Evolutionary conservation across 2,888 invertebrate species (phyloP).

Genomic region (Dexiosoma caninum): DNA sequence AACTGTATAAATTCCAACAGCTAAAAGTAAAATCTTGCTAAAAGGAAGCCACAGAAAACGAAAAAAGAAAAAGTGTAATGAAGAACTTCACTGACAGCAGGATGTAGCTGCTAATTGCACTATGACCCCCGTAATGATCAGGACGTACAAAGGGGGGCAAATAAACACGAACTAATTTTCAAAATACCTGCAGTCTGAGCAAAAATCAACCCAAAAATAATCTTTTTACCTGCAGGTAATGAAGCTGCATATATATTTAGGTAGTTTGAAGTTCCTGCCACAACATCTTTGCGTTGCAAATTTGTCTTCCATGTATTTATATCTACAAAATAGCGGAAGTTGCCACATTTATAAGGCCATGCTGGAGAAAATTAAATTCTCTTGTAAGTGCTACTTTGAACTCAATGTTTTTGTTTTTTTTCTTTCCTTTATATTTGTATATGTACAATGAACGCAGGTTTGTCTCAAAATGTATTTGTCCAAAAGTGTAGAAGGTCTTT

Average conservation of each 20-base stretch:
- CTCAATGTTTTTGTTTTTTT: no score
- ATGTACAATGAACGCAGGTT: no score
- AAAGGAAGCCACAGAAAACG: slow-evolving; percentile 47
- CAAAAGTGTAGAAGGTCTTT: background rate
- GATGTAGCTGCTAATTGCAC: slow-evolving; percentile 60
- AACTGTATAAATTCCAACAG: slow-evolving; percentile 44
- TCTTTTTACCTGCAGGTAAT: slow-evolving; percentile 20
- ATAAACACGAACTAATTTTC: slow-evolving; percentile 51
- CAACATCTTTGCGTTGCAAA: slow-evolving; percentile 50
- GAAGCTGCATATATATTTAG: slow-evolving; percentile 33
- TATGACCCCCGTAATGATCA: slow-evolving; percentile 61
- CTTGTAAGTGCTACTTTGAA: slow-evolving; percentile 32
- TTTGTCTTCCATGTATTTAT: slow-evolving; percentile 31
- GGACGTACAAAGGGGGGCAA: slow-evolving; percentile 48
- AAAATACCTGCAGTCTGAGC: background rate
- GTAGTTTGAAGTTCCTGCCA: slow-evolving; percentile 2
- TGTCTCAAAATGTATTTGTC: slow-evolving; percentile 3
- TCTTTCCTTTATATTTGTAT: background rate
- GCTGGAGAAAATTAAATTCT: slow-evolving; percentile 28
- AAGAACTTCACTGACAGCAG: slow-evolving; percentile 31
- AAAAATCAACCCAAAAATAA: background rate
- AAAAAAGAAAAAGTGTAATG: slow-evolving; percentile 9
- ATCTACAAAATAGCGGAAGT: slow-evolving; percentile 49
- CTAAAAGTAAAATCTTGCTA: background rate
- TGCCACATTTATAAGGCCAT: slow-evolving; percentile 25